Evolutionary conservation across 2,797 vertebrate species (phyloP).

Genomic region (Calcarius lapponicus): DNA sequence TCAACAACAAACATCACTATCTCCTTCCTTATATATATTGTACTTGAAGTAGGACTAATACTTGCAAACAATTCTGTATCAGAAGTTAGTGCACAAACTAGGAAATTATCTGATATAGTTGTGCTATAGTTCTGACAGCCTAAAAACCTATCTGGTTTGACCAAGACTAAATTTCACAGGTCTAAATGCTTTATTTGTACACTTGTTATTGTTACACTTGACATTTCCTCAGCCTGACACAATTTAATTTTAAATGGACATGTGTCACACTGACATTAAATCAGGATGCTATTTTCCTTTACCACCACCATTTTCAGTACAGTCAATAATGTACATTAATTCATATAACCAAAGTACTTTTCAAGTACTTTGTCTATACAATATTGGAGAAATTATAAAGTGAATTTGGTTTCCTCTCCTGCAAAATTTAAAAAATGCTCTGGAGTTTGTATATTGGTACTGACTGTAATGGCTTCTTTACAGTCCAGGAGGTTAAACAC

Average conservation of each 20-base stretch:
- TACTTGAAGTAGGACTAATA: background rate
- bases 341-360: background rate
- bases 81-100: constrained; percentile 55
- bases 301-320: constrained; percentile 8
- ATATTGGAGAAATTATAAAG: background rate
- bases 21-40: constrained; percentile 4
- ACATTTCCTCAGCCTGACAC: background rate
- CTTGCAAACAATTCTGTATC: constrained; percentile 31
- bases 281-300: background rate
- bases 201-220: background rate
- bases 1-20: background rate
- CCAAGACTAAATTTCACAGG: constrained; percentile 30
- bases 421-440: background rate
- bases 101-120: constrained; percentile 33
- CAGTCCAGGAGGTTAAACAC: background rate
- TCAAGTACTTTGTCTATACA: background rate
- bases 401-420: background rate
- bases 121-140: constrained; percentile 53
- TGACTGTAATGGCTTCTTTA: background rate
- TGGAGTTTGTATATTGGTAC: background rate
- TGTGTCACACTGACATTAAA: background rate
- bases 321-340: background rate
- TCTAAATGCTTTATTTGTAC: constrained; percentile 4
- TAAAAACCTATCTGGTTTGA: constrained; percentile 39
- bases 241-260: background rate